Evolutionary conservation across 2,113 vertebrate species (phyloP).

Genomic region (Salminus brasiliensis): DNA sequence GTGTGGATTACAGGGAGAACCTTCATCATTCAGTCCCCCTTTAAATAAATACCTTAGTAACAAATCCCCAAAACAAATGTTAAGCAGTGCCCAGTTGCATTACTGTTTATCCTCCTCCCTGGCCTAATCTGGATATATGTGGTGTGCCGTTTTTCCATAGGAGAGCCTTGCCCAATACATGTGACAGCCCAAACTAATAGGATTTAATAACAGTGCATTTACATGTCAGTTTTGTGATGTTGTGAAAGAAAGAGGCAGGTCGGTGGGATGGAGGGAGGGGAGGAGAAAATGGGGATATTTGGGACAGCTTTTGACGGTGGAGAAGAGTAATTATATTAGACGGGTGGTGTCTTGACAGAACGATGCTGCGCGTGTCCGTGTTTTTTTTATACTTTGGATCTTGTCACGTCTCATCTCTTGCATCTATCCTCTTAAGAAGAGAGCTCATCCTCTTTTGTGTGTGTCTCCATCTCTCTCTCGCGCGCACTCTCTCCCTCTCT

Average conservation of each 20-base stretch:
- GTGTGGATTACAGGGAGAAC: background rate
- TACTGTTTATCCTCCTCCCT: conserved; percentile 39
- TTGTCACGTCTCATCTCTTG: conserved; percentile 56
- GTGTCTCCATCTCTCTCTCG: background rate
- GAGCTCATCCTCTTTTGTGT: conserved; percentile 44
- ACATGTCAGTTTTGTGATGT: conserved; percentile 57
- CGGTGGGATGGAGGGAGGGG: conserved; percentile 14
- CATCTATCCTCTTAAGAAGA: conserved; percentile 54
- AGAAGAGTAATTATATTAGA: conserved; percentile 53
- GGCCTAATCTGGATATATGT: conserved; percentile 55
- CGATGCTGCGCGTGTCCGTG: conserved; percentile 42
- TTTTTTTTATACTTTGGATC: conserved; percentile 53
- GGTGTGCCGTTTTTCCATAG: conserved; percentile 35
- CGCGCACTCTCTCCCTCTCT: conserved; percentile 2
- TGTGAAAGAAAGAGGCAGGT: conserved; percentile 30
- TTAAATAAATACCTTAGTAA: conserved; percentile 35
- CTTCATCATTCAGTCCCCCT: background rate
- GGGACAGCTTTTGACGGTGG: conserved; percentile 41
- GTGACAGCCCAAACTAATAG: conserved; percentile 55
- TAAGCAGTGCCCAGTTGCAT: conserved; percentile 19
- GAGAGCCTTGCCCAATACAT: conserved; percentile 29
- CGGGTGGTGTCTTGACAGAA: conserved; percentile 42
- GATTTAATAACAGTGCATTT: conserved; percentile 62
- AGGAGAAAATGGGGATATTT: conserved; percentile 45
- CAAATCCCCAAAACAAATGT: conserved; percentile 40